A percentile compares a stretch with the other conserved stretches of the same genome.
phyloP scores from a whole-genome alignment of 1,140 invertebrate genomes.

The Scaptodrosophila lebanonensis region DNA sequence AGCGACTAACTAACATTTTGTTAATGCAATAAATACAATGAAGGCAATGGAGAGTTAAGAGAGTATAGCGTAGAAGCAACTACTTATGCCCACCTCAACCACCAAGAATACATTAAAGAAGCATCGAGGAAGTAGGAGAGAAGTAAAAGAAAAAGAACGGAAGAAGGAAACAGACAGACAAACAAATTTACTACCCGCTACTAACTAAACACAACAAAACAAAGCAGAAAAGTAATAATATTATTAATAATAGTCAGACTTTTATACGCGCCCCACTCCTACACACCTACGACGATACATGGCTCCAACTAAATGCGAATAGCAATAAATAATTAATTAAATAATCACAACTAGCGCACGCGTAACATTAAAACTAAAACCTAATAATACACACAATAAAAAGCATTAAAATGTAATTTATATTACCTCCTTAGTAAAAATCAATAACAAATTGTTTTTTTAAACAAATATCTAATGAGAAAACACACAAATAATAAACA shows the following conservation, averaged over 20 bases:
- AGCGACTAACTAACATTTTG: conserved; percentile 20
- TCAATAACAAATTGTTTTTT: conserved; percentile 54
- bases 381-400: conserved; percentile 30
- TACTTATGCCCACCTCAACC: conserved; percentile 71
- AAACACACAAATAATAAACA: conserved; percentile 22
- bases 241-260: conserved; percentile 53
- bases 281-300: conserved; percentile 14
- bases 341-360: conserved; percentile 25
- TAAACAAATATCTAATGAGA: conserved; percentile 21
- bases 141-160: conserved; percentile 10
- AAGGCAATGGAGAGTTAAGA: too few relatives aligned
- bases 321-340: conserved; percentile 52
- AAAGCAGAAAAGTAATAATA: too few relatives aligned
- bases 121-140: too few relatives aligned
- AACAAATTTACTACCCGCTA: conserved; percentile 11
- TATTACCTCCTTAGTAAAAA: conserved; percentile 75
- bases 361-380: conserved; percentile 4
- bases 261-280: conserved; percentile 15
- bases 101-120: conserved; percentile 61
- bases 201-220: conserved; percentile 22
- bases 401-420: conserved; percentile 71
- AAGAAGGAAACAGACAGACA: conserved; percentile 6
- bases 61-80: conserved; percentile 28
- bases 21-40: conserved; percentile 1
- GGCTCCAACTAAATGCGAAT: conserved; percentile 36